These are phyloP conservation scores for Leucoptera coffeella DNA, from an alignment of 2,888 invertebrate species.

Conservation along the genomic window DNA sequence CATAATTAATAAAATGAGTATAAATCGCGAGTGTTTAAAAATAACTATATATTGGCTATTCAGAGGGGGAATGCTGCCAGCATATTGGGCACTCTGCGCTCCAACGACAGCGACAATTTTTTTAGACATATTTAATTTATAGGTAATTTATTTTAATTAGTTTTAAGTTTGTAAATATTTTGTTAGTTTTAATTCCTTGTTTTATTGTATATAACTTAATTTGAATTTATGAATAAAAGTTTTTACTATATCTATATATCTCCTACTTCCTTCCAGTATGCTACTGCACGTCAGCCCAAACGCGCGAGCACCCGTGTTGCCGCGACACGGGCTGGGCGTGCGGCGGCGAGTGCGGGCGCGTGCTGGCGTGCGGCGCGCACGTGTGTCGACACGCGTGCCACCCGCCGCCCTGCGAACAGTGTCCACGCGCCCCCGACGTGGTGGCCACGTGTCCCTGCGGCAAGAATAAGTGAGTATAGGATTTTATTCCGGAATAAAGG, in stretches of 20 bases:
- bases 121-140: no score
- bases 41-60: no score
- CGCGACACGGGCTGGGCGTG: constrained; percentile 47
- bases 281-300: constrained; percentile 20
- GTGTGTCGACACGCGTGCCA: constrained; percentile 85
- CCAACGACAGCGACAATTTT: no score
- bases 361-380: constrained; percentile 83
- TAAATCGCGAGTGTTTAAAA: no score
- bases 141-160: no score
- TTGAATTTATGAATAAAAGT: no score
- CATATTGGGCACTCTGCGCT: no score
- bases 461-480: constrained; percentile 15
- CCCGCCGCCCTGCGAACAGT: constrained; percentile 70
- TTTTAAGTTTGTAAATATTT: no score
- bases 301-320: constrained; percentile 22
- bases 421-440: constrained; percentile 37
- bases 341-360: constrained; percentile 71
- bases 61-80: no score
- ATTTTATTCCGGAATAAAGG: neutral
- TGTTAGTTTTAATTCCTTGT: no score
- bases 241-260: neutral
- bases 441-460: constrained; percentile 32
- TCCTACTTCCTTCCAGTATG: constrained; percentile 17
- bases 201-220: no score
- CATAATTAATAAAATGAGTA: no score